Base-by-base conservation (phyloP, 2,888 invertebrate species). In the Dorcus parallelipipedus region DNA sequence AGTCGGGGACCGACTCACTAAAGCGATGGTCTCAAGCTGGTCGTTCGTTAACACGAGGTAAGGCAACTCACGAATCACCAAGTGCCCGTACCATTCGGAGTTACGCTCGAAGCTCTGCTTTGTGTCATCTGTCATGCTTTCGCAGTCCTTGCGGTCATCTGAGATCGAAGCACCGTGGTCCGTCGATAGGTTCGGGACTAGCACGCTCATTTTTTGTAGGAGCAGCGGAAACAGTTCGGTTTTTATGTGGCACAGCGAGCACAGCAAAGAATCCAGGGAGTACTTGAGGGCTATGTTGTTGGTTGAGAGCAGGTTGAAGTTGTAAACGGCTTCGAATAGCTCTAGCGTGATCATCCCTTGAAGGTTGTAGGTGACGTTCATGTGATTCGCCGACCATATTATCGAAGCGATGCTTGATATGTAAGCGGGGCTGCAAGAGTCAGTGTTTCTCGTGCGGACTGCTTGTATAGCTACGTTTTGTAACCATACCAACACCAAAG, bases 161-260 rank as follows among this genome's bases (percentile, higher is more conserved):
- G 83, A 82, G 60, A 85, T 82, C 2, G 84, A 84, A 0, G 83
- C 82, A 48, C 76, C 79, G 40, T 77, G 77, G 68, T 80, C 81
- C 0, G 80, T 81, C 1, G 81, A 76, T 42, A 80, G 68, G 68
- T 81, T 83, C 1, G 82, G 80, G 42, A 82, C 78, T 41, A 83
- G 69, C 17, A 90, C 86, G 51, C 88, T 88, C 76, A 93, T 85
- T 73, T 86, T 86, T 71, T 87, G 85, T 57, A 95, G 78, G 38
- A 95, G 75, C 65, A 85, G 80, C 48, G 86, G 86, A 72, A 93
- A 95, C 53, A 91, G 80, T 62, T 88, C 87, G 0, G 93, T 90
- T 66, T 88, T 85, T 38, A 93, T 90, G 76, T 89, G 91, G 77
- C 94, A 95, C 72, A 94, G 83, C 3, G 94, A 89, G 76, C 95